phyloP scores from a whole-genome alignment of 2,888 invertebrate genomes.

The Dryobota labecula region DNA sequence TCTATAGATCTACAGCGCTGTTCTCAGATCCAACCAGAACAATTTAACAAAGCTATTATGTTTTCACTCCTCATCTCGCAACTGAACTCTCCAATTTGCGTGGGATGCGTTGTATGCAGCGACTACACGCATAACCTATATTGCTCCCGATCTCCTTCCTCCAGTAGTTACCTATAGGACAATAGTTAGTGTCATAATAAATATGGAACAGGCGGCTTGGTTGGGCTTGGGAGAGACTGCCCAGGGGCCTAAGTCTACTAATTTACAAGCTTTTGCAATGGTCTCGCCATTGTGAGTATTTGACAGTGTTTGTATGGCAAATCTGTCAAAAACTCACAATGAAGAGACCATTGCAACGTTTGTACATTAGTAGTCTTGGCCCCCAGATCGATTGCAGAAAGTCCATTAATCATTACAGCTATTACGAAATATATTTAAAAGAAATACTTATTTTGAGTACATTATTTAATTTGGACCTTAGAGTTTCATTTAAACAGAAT shows the following conservation, averaged over 20 bases:
- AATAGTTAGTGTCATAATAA: not conserved
- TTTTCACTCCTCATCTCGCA: slow-evolving; percentile 43
- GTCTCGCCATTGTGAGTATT: too few species aligned
- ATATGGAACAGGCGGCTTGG: not conserved
- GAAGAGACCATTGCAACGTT: too few species aligned
- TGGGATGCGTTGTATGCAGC: slow-evolving; percentile 39
- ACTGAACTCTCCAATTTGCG: slow-evolving; percentile 35
- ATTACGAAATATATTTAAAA: slow-evolving; percentile 14
- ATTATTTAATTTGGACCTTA: slow-evolving; percentile 26
- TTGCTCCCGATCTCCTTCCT: slow-evolving; percentile 3
- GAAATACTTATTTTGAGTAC: not conserved
- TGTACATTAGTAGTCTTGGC: too few species aligned
- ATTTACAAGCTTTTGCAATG: too few species aligned
- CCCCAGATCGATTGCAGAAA: slow-evolving; percentile 11
- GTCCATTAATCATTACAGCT: not conserved
- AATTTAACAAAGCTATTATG: slow-evolving; percentile 25
- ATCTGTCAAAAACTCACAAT: too few species aligned
- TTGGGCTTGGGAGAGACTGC: not conserved
- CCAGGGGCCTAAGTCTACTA: too few species aligned
- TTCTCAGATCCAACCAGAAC: slow-evolving; percentile 11
- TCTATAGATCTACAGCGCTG: not conserved
- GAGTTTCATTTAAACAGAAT: slow-evolving; percentile 33
- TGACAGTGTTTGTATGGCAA: too few species aligned
- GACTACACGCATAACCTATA: slow-evolving; percentile 20
- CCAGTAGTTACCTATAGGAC: slow-evolving; percentile 8